Evolutionary conservation across 2,797 vertebrate species (phyloP), one percentile per base, ranked within the genome.

Genomic region (Botia kubotai): DNA sequence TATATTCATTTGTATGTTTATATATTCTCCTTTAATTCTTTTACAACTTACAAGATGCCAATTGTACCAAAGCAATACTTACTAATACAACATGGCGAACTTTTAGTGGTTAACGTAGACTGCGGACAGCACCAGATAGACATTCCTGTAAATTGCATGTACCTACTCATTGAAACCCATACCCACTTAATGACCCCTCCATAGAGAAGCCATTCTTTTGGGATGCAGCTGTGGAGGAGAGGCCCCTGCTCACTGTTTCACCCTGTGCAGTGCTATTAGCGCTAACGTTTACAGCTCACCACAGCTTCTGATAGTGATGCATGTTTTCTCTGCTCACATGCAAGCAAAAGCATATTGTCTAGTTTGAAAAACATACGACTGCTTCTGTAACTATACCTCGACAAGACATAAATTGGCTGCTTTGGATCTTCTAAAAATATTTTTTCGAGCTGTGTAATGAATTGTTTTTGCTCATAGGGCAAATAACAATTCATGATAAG

Each of bases 1-100:
- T 84, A 86, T 87, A 82, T 83, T 84, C 58, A 80, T 82, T 85
- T 86, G 70, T 86, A 79, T 86, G 50, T 87, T 83, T 89, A 90
- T 93, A 92, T 90, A 91, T 88, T 93, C 87, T 92, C 89, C 90
- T 88, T 92, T 92, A 88, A 92, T 88, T 93, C 81, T 91, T 90
- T 91, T 88, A 91, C 89, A 92, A 92, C 91, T 91, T 90, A 93
- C 91, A 92, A 87, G 89, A 93, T 91, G 90, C 91, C 92, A 91
- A 89, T 89, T 90, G 91, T 93, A 93, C 92, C 92, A 91, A 87
- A 93, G 90, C 91, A 83, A 90, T 87, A 90, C 85, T 91, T 89
- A 86, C 85, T 87, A 88, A 89, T 84, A 91, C 86, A 79, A 88
- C 84, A 36, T 84, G 86, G 91, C 90, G 86, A 85, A 84, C 81